Evolutionary conservation across 2,888 invertebrate genomes (phyloP).

Genomic region (Digitonthophagus gazella): DNA sequence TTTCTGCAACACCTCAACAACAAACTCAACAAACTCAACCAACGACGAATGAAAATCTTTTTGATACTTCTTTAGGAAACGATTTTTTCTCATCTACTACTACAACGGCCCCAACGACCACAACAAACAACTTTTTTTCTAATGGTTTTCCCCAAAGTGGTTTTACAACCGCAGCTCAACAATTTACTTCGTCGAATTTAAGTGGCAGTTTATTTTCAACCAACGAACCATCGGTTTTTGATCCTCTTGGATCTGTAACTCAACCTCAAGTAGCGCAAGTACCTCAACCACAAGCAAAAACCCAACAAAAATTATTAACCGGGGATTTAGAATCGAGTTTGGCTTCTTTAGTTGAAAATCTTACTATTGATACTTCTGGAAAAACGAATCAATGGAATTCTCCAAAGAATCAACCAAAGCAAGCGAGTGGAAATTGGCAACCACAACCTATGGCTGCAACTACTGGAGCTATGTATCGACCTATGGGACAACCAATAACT

Average conservation of each 20-base stretch:
- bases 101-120: constrained; percentile 35
- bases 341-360: constrained; percentile 89
- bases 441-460: constrained; percentile 87
- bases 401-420: constrained; percentile 68
- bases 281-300: constrained; percentile 40
- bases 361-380: constrained; percentile 72
- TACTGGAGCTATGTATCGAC: constrained; percentile 79
- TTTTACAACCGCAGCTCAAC: constrained; percentile 17
- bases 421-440: constrained; percentile 75
- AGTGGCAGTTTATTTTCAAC: constrained; percentile 53
- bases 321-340: constrained; percentile 93
- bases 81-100: constrained; percentile 27
- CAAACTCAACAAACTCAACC: constrained; percentile 17
- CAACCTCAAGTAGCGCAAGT: constrained; percentile 56
- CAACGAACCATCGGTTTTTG: constrained; percentile 56
- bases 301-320: constrained; percentile 66
- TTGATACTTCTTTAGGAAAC: constrained; percentile 33
- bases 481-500: constrained; percentile 60
- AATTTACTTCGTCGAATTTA: constrained; percentile 48
- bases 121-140: constrained; percentile 44
- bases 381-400: constrained; percentile 82
- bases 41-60: constrained; percentile 40
- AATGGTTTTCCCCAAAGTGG: constrained; percentile 42
- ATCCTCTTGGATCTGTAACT: constrained; percentile 56
- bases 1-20: constrained; percentile 31